Evolutionary conservation across 2,797 vertebrate species (phyloP), one percentile per base, ranked within the genome.

Genomic region (Gambusia yucatana): DNA sequence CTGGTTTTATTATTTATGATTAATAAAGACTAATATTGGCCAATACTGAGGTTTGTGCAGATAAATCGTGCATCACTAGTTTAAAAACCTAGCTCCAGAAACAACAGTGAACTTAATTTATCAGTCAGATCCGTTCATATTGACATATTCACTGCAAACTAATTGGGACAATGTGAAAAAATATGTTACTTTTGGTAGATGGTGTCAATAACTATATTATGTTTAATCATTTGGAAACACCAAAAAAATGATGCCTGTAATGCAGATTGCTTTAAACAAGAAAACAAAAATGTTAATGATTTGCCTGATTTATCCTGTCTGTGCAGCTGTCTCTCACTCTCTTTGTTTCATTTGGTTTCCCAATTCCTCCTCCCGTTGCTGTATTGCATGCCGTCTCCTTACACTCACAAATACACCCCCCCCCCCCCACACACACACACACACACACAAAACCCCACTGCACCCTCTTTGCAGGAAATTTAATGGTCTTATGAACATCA

Each of bases 401-500:
- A 69, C 52, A 36, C 11, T 81, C 67, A 78, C 33, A 76, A 20
- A 25, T 81, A 82, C 63, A 44, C 22, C 36, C 36, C 36, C 3
- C 36, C 3, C 36, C 3, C 36, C 36, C 36, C 70, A 84, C 63
- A 82, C 61, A 47, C 28, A 84, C 73, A 90, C 70, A 82, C 80
- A 89, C 63, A 83, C 61, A 47, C 28, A 84, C 72, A 90, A 84
- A 28, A 71, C 52, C 83, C 75, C 82, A 81, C 89, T 88, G 80
- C 86, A 88, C 84, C 84, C 90, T 87, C 87, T 89, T 94, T 94
- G 91, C 87, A 93, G 91, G 89, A 91, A 91, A 94, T 95, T 93
- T 95, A 94, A 92, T 94, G 94, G 93, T 94, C 94, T 94, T 93
- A 92, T 96, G 95, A 95, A 95, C 95, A 95, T 95, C 93, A 93